Percentiles rank a stretch among this genome's conserved stretches.
Evolutionary conservation across 1,140 invertebrate species (phyloP).

Genomic region (Drosophila nikananu): DNA sequence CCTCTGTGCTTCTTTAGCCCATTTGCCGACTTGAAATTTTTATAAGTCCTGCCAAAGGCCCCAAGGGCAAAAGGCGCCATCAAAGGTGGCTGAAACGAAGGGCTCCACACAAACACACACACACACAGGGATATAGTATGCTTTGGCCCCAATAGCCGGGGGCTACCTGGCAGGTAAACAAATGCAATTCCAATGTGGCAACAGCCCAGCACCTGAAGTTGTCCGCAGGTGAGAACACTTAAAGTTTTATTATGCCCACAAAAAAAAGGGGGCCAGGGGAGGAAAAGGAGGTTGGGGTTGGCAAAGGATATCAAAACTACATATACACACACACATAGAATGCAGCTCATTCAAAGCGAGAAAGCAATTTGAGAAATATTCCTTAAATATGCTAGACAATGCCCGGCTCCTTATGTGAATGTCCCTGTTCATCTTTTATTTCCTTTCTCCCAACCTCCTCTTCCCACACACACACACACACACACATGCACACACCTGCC

Average conservation of each 20-base stretch:
- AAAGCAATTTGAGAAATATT: conserved; percentile 36
- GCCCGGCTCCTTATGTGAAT: conserved; percentile 48
- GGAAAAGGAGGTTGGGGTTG: not conserved
- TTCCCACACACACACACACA: conserved; percentile 8
- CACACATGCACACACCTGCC: conserved; percentile 30
- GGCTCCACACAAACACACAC: not conserved
- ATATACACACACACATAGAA: conserved; percentile 33
- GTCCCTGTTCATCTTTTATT: conserved; percentile 48
- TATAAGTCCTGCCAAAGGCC: conserved; percentile 59
- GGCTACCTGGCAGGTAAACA: conserved; percentile 63
- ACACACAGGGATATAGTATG: not conserved
- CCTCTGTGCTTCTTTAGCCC: conserved; percentile 26
- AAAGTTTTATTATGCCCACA: conserved; percentile 73
- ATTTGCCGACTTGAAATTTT: conserved; percentile 61
- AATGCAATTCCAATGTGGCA: conserved; percentile 62
- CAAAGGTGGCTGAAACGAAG: conserved; percentile 45
- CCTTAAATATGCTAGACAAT: conserved; percentile 56
- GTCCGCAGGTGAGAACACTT: conserved; percentile 71
- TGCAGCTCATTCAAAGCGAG: conserved; percentile 68
- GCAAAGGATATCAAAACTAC: conserved; percentile 50
- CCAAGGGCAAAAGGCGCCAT: conserved; percentile 40
- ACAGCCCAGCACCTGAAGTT: conserved; percentile 42
- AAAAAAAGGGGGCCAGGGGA: conserved; percentile 5
- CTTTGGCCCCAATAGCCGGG: conserved; percentile 59
- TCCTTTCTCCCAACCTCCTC: not conserved